phyloP scores from a whole-genome alignment of 2,113 vertebrate genomes.

The Boulengeromyrus knoepffleri region DNA sequence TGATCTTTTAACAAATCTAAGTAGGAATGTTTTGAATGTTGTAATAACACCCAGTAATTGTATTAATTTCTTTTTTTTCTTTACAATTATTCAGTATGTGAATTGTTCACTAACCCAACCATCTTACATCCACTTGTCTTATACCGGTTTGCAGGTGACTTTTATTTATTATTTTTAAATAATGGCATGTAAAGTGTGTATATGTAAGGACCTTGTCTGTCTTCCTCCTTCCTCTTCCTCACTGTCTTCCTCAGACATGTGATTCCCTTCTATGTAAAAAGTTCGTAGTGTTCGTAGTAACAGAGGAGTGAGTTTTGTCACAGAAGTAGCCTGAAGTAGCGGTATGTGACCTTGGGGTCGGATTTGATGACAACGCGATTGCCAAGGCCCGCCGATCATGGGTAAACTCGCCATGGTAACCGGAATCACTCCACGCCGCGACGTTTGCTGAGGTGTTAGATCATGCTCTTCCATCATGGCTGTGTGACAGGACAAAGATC shows the following conservation, averaged over 20 bases:
- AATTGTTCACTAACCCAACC: background rate
- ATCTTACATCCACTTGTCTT: background rate
- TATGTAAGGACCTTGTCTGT: background rate
- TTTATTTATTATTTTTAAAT: background rate
- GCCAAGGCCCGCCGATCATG: background rate
- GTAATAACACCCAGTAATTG: background rate
- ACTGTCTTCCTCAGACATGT: background rate
- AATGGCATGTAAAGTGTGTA: background rate
- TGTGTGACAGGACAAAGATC: constrained; percentile 36
- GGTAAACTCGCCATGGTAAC: constrained; percentile 7
- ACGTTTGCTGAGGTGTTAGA: constrained; percentile 38
- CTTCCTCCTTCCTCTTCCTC: background rate
- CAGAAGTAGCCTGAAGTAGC: background rate
- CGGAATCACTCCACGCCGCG: constrained; percentile 27
- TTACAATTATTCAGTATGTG: background rate
- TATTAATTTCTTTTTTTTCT: background rate
- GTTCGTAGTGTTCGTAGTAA: no score
- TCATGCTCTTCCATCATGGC: constrained; percentile 40
- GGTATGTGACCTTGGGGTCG: background rate
- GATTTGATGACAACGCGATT: constrained; percentile 2
- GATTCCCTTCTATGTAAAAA: background rate
- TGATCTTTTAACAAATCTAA: background rate
- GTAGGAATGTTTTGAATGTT: background rate
- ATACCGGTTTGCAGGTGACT: background rate
- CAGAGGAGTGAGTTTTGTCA: background rate